Evolutionary conservation across 2,888 invertebrate genomes (phyloP), one percentile per base, ranked within the genome.

Genomic region (Cheilosia grossa): DNA sequence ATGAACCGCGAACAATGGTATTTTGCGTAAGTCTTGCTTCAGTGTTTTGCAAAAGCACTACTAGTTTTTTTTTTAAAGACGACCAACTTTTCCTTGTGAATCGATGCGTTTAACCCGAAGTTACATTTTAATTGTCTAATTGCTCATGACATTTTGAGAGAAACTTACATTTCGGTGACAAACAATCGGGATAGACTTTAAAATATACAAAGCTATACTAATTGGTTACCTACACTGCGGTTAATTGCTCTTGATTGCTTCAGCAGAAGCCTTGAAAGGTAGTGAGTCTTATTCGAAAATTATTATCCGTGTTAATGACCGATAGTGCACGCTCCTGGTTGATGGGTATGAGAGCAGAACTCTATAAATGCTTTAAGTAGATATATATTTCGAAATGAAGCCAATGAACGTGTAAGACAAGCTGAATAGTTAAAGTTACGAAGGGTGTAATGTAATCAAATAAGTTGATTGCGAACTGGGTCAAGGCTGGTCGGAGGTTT

Each of bases 71-170:
- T 3, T 4, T 21, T 6, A 2, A 64, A 54, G 19, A 13, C 17
- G 30, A 17, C 1, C 30, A 30, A 19, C n/a, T 15, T 56, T 74
- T 74, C 17, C 63, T 30, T 63, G 81, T 81, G 81, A 64, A 70
- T 51, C 75, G 75, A 69, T 72, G 81, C 75, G 69, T 75, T 70
- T 63, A 64, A 63, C 19, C 44, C 53, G 40, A 63, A 69, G 75
- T 51, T 27, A 53, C 63, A 59, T 70, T 75, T 70, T 75, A 82
- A 82, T 70, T 75, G 56, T 82, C 53, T 37, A 64, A 78, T 70
- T 40, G 47, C 54, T 69, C 54, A 61, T 61, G 69, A 47, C 61
- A 67, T 61, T 21, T 67, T 75, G 21, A 37, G 21, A 33, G 61
- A 53, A 59, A 37, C 53, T 21, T 33, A 21, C 7, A 24, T 24